Percentiles rank a stretch among this genome's conserved stretches.
These are phyloP conservation scores for Hydrotaea diabolus DNA, from an alignment of 2,888 invertebrate species.

Conservation along the genomic window DNA sequence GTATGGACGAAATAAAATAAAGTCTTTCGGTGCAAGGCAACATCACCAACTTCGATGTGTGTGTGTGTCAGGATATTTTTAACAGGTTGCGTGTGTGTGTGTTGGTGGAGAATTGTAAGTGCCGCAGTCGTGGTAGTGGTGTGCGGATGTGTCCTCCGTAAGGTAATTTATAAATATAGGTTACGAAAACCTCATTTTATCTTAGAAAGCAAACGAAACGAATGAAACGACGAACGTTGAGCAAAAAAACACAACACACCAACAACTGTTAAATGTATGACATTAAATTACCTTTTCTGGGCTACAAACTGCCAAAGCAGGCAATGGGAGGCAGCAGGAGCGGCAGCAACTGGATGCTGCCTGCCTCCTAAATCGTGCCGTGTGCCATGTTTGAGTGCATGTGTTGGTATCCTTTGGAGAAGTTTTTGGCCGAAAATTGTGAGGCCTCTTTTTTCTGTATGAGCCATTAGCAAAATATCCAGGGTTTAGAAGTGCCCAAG, in stretches of 20 bases:
- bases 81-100: too few species aligned
- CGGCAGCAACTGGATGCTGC: constrained; percentile 1
- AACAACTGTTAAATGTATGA: constrained; percentile 25
- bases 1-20: too few species aligned
- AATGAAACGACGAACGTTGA: not conserved
- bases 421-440: not conserved
- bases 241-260: constrained; percentile 7
- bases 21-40: not conserved
- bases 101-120: constrained; percentile 21
- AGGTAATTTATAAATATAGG: constrained; percentile 65
- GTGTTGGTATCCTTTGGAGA: not conserved
- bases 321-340: not conserved
- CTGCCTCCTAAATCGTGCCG: not conserved
- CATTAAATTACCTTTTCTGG: constrained; percentile 57
- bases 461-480: constrained; percentile 53
- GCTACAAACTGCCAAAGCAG: not conserved
- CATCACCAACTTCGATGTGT: not conserved
- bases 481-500: constrained; percentile 42
- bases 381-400: not conserved
- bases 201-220: constrained; percentile 42
- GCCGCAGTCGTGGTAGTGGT: not conserved
- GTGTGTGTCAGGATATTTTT: not conserved
- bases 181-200: constrained; percentile 66
- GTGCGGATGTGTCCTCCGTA: constrained; percentile 28
- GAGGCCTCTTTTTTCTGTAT: not conserved